A percentile compares a stretch with the other conserved stretches of the same genome.
Conservation (phyloP, 2,888 invertebrate genomes). For the Hecatera dysodea region DNA sequence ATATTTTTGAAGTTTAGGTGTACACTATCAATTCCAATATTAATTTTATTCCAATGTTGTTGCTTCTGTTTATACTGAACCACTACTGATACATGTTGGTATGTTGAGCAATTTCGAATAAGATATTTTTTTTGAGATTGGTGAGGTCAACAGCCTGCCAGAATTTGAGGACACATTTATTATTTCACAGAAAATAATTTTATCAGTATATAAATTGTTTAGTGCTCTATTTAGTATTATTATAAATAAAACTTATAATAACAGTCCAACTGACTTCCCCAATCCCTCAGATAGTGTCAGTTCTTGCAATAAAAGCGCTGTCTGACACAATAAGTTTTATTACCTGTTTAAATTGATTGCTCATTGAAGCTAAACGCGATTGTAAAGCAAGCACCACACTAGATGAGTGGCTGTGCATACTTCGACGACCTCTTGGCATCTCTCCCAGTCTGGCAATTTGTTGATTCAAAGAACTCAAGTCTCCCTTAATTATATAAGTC, state of each 20-base stretch:
- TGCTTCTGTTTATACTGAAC: no score
- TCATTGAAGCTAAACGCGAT: slow-evolving; percentile 98
- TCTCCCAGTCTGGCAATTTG: slow-evolving; percentile 98
- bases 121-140: no score
- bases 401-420: slow-evolving; percentile 97
- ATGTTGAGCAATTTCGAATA: no score
- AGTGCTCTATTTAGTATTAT: no score
- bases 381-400: slow-evolving; percentile 98
- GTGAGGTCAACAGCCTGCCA: no score
- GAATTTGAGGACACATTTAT: no score
- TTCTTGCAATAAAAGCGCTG: neutral
- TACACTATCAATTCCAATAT: no score
- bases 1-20: no score
- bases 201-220: no score
- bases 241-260: neutral
- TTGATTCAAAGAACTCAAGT: slow-evolving; percentile 98
- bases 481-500: slow-evolving; percentile 99
- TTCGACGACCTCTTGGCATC: slow-evolving; percentile 94
- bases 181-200: no score
- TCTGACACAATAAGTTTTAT: neutral
- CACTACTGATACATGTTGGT: no score
- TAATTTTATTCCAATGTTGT: no score
- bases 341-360: slow-evolving; percentile 98
- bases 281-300: neutral
- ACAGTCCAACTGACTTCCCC: neutral